Evolutionary conservation across 2,113 vertebrate genomes (phyloP).

Genomic region (Podiceps cristatus): DNA sequence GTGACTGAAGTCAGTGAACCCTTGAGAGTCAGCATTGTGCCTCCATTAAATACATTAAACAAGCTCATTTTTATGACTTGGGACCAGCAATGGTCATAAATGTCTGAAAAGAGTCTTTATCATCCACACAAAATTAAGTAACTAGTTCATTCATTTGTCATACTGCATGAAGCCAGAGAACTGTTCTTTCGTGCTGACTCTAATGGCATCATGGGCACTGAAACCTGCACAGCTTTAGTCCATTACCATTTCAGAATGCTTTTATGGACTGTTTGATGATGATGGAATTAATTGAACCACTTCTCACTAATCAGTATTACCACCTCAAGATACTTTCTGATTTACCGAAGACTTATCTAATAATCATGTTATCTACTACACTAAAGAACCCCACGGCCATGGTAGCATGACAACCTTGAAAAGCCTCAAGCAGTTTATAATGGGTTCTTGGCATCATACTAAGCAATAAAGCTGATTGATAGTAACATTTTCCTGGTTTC

Average conservation of each 20-base stretch:
- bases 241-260: neutral
- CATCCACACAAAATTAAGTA: neutral
- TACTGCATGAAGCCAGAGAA: neutral
- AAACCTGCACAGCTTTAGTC: neutral
- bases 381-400: neutral
- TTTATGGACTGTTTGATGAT: neutral
- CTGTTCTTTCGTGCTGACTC: neutral
- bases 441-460: rapidly evolving
- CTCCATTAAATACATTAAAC: neutral
- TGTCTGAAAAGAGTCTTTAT: neutral
- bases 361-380: neutral
- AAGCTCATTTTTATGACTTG: neutral
- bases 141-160: neutral
- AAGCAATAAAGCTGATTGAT: neutral
- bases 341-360: neutral
- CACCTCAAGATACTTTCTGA: neutral
- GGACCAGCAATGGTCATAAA: neutral
- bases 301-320: neutral
- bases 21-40: neutral
- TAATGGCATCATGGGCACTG: neutral
- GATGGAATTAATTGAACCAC: neutral
- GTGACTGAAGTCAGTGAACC: neutral
- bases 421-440: neutral
- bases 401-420: neutral
- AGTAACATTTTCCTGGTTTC: neutral